Evolutionary conservation across 2,888 invertebrate species (phyloP), one percentile per base, ranked within the genome.

Genomic region (Ceriagrion tenellum): DNA sequence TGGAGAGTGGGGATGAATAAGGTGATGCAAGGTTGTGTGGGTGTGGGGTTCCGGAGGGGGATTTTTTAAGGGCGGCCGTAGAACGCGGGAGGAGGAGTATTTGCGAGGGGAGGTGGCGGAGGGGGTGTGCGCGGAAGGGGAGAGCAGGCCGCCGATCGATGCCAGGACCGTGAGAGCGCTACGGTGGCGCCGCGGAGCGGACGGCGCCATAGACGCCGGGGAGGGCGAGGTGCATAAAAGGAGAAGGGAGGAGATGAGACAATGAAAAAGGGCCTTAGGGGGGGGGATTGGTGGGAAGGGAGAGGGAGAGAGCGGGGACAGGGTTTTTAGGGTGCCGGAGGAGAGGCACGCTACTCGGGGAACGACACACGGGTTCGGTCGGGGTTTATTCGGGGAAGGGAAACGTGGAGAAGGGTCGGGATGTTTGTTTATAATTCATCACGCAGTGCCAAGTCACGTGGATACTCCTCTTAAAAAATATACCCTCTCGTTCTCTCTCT

Each of bases 371-470:
- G 81, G 81, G 81, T 81, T 81, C 35, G 81, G 81, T 16, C 10
- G 13, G 81, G 35, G 35, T 23, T 69, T 59, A 10, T 35, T n/a
- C 81, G 81, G 18, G 81, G 81, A 35, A n/a, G 69, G 26, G 69
- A 26, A 23, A 69, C 8, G 69, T 20, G 69, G 26, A n/a, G 69
- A 69, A 81, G 81, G 81, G 81, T 81, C 81, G 81, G 81, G 30
- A 35, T 81, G 81, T 81, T 81, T 81, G 81, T 81, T 81, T 81
- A 81, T 81, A 81, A 81, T 81, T 81, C 81, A 81, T 81, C 81
- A 81, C 81, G 81, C 81, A 81, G 81, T 81, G 81, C 81, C 81
- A 81, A 81, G 81, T 81, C 81, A 81, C 81, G 81, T 81, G 81
- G 81, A 35, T 35, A 81, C 81, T 30, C 81, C 35, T 35, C 81